phyloP scores from a whole-genome alignment of 2,113 vertebrate species.

The Dicaeum eximium region DNA sequence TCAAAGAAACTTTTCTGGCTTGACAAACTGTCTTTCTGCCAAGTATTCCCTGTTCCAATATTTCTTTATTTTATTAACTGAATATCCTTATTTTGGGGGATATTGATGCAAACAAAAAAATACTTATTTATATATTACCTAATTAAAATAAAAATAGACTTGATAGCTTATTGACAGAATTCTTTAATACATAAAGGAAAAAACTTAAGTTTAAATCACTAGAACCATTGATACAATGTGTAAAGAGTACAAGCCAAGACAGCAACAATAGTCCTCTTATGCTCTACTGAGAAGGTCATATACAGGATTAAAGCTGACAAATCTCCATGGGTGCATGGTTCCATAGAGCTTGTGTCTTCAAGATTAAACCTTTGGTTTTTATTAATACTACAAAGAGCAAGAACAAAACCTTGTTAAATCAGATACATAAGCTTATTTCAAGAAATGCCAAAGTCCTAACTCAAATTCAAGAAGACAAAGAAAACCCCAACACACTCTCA shows the following conservation, averaged over 20 bases:
- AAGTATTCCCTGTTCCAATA: neutral
- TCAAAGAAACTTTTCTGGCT: neutral
- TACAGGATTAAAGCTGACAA: constrained; percentile 1
- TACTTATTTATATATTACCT: neutral
- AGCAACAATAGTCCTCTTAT: neutral
- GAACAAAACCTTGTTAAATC: neutral
- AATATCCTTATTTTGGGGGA: neutral
- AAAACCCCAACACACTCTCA: neutral
- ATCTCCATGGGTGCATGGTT: neutral
- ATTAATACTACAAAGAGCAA: neutral
- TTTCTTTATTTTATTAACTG: neutral
- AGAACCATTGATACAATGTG: neutral
- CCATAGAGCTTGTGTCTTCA: neutral
- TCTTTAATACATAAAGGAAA: neutral
- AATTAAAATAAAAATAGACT: neutral
- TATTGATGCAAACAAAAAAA: neutral
- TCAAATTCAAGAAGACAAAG: neutral
- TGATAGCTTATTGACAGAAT: neutral
- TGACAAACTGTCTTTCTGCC: neutral
- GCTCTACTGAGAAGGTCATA: neutral
- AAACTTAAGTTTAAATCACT: neutral
- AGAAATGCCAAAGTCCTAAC: neutral
- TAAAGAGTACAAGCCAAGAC: neutral
- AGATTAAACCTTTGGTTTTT: neutral
- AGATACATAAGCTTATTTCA: neutral